These are phyloP conservation scores for Campylorhamphus procurvoides DNA, from an alignment of 2,113 vertebrate genomes.

Conservation along the genomic window DNA sequence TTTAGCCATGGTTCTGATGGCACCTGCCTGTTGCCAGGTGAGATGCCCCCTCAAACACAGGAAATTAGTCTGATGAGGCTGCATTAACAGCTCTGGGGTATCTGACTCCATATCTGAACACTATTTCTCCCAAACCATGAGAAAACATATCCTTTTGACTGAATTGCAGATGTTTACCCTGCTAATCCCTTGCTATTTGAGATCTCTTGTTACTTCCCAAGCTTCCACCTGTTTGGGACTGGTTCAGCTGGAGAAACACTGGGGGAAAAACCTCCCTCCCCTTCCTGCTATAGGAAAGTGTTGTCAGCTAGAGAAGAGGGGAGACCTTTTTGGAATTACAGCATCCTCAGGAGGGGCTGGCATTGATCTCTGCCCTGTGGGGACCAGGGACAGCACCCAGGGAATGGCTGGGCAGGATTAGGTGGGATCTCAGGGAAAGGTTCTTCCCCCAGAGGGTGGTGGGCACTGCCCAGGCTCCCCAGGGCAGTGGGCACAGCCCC, in stretches of 20 bases:
- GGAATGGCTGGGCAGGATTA: neutral
- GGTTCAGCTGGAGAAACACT: neutral
- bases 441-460: neutral
- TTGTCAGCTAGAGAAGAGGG: neutral
- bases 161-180: neutral
- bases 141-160: neutral
- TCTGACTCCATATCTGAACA: neutral
- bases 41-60: neutral
- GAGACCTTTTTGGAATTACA: neutral
- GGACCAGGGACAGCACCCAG: neutral
- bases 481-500: neutral
- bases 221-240: neutral
- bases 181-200: neutral
- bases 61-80: neutral
- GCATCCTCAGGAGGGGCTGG: neutral
- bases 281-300: neutral
- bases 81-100: neutral
- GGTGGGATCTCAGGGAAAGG: neutral
- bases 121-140: neutral
- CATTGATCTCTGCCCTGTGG: neutral
- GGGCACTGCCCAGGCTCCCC: neutral
- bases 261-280: neutral
- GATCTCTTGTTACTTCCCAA: neutral
- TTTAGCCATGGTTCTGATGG: neutral
- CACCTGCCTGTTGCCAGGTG: neutral